Percentiles rank a stretch among this genome's conserved stretches.
Conservation (phyloP, 2,797 vertebrate genomes). For the Manis javanica region DNA sequence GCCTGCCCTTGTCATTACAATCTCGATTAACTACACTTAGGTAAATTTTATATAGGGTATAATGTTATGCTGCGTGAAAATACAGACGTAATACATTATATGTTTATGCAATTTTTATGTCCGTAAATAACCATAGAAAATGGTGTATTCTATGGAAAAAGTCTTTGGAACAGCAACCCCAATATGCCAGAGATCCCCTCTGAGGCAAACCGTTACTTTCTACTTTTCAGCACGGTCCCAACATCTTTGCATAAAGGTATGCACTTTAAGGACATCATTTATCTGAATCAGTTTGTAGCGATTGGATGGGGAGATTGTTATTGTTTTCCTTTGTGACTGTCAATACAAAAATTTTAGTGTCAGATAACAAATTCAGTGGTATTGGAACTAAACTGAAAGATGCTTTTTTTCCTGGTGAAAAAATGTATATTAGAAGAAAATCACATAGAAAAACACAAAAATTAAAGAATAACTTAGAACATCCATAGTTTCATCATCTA, state of each 20-base stretch:
- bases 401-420: neutral
- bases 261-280: neutral
- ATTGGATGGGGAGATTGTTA: neutral
- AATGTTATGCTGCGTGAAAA: neutral
- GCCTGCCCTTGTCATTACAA: neutral
- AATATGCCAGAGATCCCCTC: neutral
- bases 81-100: neutral
- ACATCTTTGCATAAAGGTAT: neutral
- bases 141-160: neutral
- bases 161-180: neutral
- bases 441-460: neutral
- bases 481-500: neutral
- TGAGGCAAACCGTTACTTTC: neutral
- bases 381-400: neutral
- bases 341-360: neutral
- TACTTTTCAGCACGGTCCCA: neutral
- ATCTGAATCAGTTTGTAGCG: neutral
- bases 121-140: neutral
- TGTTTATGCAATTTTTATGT: neutral
- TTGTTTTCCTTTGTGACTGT: slow-evolving; percentile 30
- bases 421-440: neutral
- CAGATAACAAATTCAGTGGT: neutral
- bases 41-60: neutral
- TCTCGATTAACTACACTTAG: slow-evolving; percentile 26
- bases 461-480: neutral